A percentile compares a stretch with the other conserved stretches of the same genome.
Conservation (phyloP, 2,888 invertebrate genomes). For the Cephus pulcher region DNA sequence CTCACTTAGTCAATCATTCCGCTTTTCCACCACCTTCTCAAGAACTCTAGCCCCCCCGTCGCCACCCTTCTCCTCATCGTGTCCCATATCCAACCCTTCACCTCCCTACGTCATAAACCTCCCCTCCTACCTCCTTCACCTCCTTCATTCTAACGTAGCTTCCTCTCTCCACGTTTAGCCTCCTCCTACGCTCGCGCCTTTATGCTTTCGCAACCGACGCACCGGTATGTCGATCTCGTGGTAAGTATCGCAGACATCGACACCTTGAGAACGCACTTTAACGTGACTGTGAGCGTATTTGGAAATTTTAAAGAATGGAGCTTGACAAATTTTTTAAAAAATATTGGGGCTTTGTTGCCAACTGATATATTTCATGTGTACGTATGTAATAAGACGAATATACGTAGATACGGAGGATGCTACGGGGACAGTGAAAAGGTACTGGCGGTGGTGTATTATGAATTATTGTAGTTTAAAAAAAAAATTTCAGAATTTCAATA, state of each 20-base stretch:
- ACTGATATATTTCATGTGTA: background rate
- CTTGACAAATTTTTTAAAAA: too few species aligned
- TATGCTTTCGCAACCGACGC: background rate
- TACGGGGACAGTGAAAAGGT: background rate
- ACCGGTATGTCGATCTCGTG: background rate
- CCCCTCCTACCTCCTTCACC: background rate
- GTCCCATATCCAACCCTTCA: slow-evolving; percentile 13
- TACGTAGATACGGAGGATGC: background rate
- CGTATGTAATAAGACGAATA: background rate
- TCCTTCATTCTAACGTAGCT: background rate
- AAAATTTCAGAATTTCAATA: background rate
- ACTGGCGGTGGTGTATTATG: background rate
- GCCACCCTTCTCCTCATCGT: slow-evolving; percentile 14
- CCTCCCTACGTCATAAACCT: background rate
- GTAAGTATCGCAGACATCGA: background rate
- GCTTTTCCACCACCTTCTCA: slow-evolving; percentile 5
- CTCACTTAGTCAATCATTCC: slow-evolving; percentile 24
- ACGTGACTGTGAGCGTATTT: background rate
- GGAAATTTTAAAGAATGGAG: background rate
- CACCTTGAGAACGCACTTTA: background rate
- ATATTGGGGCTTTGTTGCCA: background rate
- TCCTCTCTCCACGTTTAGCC: background rate
- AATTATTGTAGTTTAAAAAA: background rate
- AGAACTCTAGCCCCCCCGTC: slow-evolving; percentile 19
- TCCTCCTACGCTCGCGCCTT: background rate